A percentile compares a stretch with the other conserved stretches of the same genome.
Evolutionary conservation across 2,888 invertebrate genomes (phyloP).

Genomic region (Palloptera scutellata): DNA sequence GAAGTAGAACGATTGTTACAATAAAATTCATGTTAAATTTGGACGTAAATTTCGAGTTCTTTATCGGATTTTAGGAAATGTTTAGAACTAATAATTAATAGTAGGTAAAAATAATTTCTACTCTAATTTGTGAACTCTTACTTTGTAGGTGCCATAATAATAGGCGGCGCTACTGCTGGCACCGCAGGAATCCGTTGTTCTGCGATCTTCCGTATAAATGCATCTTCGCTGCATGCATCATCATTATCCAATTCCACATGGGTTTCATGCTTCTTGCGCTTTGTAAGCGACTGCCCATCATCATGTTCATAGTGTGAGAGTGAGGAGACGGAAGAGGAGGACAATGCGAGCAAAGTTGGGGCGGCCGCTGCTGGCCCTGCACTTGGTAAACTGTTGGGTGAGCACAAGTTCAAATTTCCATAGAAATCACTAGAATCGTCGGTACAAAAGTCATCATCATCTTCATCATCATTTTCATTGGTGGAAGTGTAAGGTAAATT

Average conservation of each 20-base stretch:
- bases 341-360: conserved; percentile 34
- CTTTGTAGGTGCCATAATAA: conserved; percentile 39
- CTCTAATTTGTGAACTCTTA: conserved; percentile 36
- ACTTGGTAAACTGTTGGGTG: conserved; percentile 29
- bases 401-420: conserved; percentile 21
- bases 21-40: background rate
- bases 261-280: conserved; percentile 57
- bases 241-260: conserved; percentile 62
- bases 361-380: conserved; percentile 30
- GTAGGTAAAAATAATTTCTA: too few species aligned
- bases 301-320: conserved; percentile 39
- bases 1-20: background rate
- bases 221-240: conserved; percentile 65
- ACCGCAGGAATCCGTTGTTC: conserved; percentile 19
- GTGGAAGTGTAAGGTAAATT: conserved; percentile 43
- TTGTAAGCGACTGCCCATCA: conserved; percentile 44
- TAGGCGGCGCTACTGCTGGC: conserved; percentile 31
- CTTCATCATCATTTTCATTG: conserved; percentile 43
- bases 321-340: conserved; percentile 30
- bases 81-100: too few species aligned
- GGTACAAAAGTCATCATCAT: conserved; percentile 47
- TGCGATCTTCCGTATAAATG: conserved; percentile 62
- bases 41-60: background rate
- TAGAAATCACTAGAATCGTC: conserved; percentile 48
- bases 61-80: too few species aligned